Base-by-base conservation (phyloP, 2,888 invertebrate species). In the Cataglyphis rosenhaueri region DNA sequence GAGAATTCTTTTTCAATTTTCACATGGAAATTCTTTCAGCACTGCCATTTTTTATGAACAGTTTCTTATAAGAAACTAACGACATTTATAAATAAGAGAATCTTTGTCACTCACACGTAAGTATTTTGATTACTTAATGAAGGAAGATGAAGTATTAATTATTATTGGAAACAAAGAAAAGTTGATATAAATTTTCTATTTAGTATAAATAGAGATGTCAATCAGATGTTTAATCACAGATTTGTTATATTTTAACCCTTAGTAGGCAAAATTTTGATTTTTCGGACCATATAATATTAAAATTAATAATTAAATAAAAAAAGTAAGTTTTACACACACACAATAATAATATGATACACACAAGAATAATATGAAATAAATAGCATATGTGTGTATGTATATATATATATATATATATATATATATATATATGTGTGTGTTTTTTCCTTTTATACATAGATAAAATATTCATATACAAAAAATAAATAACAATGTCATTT, bases 211-310 rank as follows among this genome's bases (percentile, higher is more conserved):
- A 52, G 15, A 55, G 3, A 55, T 64, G 3, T 65, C 25, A 38
- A 62, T 55, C 18, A 64, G 12, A 64, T 57, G 18, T 59, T 32
- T 9, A 66, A 59, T 68, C 21, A 10, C 38, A 18, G 0, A 65
- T 65, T 65, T 62, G n/a, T 75, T 25, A 44, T 62, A 75, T 62
- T 48, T 75, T 75, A 62, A 61, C 32, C 48, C 61, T 74, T 32
- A 44, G 32, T 1, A 21, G 21, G 21, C 25, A 59, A 6, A 6
- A 35, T 15, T 71, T 9, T 25, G n/a, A 12, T 61, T 41, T 41
- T n/a, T 73, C 6, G 12, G 10, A 6, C 6, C 6, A 3, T 25
- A 41, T 1, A 41, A 61, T 18, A 73, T 73, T n/a, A 41, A 73
- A 73, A 61, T 70, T 32, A 70, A 66, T 29, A 41, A 4, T 41